Base-by-base conservation (phyloP, 1,140 invertebrate species). In the Stegodyphus mimosarum region DNA sequence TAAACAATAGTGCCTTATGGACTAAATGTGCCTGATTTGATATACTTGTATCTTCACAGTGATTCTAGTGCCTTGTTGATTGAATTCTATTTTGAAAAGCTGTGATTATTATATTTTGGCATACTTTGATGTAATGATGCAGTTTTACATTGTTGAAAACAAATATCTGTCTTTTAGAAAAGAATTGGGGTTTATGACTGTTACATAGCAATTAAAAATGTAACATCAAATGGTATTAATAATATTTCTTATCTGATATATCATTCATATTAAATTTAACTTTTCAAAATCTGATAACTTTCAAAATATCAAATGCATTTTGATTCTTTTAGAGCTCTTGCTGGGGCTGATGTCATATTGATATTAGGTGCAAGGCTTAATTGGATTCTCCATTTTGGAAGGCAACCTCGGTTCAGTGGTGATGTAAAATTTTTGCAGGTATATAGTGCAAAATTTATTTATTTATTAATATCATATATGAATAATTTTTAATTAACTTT, bases 361-460 rank as follows among this genome's bases (percentile, higher is more conserved):
- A 90, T 99, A 15, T 90, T 99, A 17, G 98, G 98, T 6, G 97
- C 97, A 3, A 92, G 97, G 83, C 91, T 99, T 1, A 99, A 99
- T 91, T 99, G 98, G 98, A 99, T 99, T 90, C 91, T 99, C 55
- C 98, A 99, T 91, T 99, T 99, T 92, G 98, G 97, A 11, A 93
- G 94, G 73, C 91, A 95, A n/a, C 97, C 97, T 17, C 91, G 97
- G 51, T 99, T 95, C 90, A 92, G 93, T 51, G 90, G 92, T 33
- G 91, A 96, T 90, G 96, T 97, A 0, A 97, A 97, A 92, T 91
- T 99, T 74, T 96, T 99, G 88, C 97, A 98, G 92, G 95, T 95
- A 90, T 81, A 75, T 86, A 60, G 10, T 55, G n/a, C 77, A 75
- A 50, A 13, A 18, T 33, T 33, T 33, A 18, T 51, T 52, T 18